Evolutionary conservation across 2,797 vertebrate genomes (phyloP), one percentile per base, ranked within the genome.

Genomic region (Chelon auratus): DNA sequence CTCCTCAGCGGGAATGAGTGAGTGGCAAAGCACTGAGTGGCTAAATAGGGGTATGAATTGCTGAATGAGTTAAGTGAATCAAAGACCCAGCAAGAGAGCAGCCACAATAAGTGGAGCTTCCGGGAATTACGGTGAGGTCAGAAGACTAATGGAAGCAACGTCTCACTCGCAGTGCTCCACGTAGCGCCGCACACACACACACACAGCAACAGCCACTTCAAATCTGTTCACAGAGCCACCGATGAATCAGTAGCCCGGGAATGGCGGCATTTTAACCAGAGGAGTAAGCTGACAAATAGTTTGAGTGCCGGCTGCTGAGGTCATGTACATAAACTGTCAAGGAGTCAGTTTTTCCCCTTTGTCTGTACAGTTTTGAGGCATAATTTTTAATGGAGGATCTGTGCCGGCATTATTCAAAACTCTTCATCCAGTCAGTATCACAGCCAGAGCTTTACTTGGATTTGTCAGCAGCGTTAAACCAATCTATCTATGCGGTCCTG

Each of bases 71-170:
- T 48, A 51, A 61, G 37, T 48, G 60, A 69, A 56, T 45, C 61
- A 43, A 64, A 70, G 65, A n/a, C 47, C 20, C 40, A 58, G 56
- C 36, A 39, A 52, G 20, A 39, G n/a, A 56, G 68, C 17, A 40
- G 39, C 30, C 30, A 24, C 61, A 65, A 80, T 59, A 65, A 62
- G 75, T 69, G 45, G 55, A 63, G 24, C 33, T 75, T 82, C 60
- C 62, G 65, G 56, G 55, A 75, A 81, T 81, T 64, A 72, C 39
- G 5, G 39, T 66, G 66, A 70, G 73, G 69, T 75, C 62, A 80
- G 43, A 59, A 70, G 68, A 75, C 62, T 71, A 82, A 77, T 79
- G 70, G 72, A 68, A 42, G 47, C 22, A 26, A 36, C 51, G 62
- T 30, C 43, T 77, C 57, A 65, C 51, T 43, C 59, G 65, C 42